Conservation (phyloP, 2,888 invertebrate species). For the Acanthopleura granulata region DNA sequence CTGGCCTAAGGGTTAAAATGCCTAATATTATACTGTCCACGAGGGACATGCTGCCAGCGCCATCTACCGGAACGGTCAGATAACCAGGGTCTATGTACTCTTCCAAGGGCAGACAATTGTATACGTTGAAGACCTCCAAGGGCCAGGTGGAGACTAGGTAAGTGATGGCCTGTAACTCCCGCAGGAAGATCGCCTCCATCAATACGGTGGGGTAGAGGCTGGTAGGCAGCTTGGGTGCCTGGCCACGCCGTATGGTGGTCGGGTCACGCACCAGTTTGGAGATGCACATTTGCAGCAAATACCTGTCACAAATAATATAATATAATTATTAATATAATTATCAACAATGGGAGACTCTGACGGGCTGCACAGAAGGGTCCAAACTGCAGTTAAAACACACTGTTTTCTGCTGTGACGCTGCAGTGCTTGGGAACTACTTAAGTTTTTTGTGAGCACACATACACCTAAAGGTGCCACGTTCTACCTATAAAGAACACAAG, state of each 20-base stretch:
- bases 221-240: constrained; percentile 39
- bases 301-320: constrained; percentile 35
- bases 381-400: too few relatives aligned
- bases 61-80: constrained; percentile 52
- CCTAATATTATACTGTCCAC: constrained; percentile 57
- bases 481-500: too few relatives aligned
- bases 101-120: constrained; percentile 52
- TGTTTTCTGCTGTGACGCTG: too few relatives aligned
- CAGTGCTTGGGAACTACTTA: too few relatives aligned
- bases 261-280: constrained; percentile 45
- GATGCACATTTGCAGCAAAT: constrained; percentile 48
- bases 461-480: too few relatives aligned
- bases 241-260: constrained; percentile 30
- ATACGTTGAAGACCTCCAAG: constrained; percentile 42
- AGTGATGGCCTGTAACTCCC: constrained; percentile 51
- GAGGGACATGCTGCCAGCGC: constrained; percentile 46
- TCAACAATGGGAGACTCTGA: too few relatives aligned
- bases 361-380: too few relatives aligned
- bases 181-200: constrained; percentile 57
- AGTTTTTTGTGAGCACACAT: too few relatives aligned
- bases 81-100: constrained; percentile 49
- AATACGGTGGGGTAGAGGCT: constrained; percentile 55
- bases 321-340: too few relatives aligned
- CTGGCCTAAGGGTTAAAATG: constrained; percentile 49
- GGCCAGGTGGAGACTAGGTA: constrained; percentile 61